Base-by-base conservation (phyloP, 2,113 vertebrate species). In the Todiramphus chloris region DNA sequence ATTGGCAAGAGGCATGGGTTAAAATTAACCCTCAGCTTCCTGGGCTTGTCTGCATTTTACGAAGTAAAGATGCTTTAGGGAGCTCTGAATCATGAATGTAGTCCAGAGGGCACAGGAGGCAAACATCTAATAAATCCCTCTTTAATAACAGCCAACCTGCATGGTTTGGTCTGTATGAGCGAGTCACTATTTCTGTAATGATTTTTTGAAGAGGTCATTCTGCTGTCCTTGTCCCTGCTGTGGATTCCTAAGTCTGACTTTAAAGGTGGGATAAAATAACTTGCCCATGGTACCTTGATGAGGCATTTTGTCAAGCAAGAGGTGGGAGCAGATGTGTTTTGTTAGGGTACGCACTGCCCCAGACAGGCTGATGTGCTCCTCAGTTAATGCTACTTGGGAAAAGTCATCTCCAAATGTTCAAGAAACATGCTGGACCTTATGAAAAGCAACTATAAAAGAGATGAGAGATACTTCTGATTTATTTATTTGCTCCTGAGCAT, bases 21-120 rank as follows among this genome's bases (percentile, higher is more conserved):
- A 76, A 88, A 92, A 74, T 43, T 59, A 91, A 55, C 31, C 30
- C 50, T 76, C 37, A 78, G 16, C 59, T 93, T 93, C 85, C 94
- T 62, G 51, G 80, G 31, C 66, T 67, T 62, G 60, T 18, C 72
- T 78, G 19, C 17, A 13, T 48, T 70, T 72, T 59, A 19, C 48
- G 53, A 67, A 79, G 55, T 72, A 46, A 53, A 62, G 18, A 37
- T 53, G 20, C 33, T 46, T 63, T 67, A 30, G 15, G 44, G 25
- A 80, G 25, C 21, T 55, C 73, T 51, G 68, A 82, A 30, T 13
- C 8, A 31, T 43, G 35, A 58, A 9, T 62, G 27, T 43, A 59
- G 31, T 64, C 17, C 41, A 63, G n/a, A 79, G 6, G 16, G 17
- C 20, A 5, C 27, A 60, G 35, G 11, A 27, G 17, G 7, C 37